A percentile compares a stretch with the other conserved stretches of the same genome.
These are phyloP conservation scores for Zapus hudsonius DNA, from an alignment of 2,113 vertebrate genomes.

Conservation along the genomic window DNA sequence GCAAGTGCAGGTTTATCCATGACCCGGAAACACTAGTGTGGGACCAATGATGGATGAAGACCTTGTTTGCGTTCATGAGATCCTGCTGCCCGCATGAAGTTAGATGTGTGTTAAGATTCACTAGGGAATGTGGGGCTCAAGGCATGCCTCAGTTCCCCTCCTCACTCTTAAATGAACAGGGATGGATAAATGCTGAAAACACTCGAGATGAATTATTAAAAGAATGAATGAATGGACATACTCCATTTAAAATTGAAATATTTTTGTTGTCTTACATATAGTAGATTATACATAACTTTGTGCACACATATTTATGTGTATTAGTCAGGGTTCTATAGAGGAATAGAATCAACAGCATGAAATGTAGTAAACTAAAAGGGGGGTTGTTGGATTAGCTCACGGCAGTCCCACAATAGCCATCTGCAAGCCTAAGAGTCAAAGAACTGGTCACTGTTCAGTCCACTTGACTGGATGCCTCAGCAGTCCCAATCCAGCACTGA, in stretches of 20 bases:
- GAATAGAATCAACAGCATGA: too few relatives aligned
- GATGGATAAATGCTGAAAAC: neutral
- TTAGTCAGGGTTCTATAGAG: too few relatives aligned
- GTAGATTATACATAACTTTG: fast-evolving
- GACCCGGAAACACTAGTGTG: neutral
- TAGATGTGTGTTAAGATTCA: neutral
- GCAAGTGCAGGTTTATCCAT: neutral
- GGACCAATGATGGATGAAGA: too few relatives aligned
- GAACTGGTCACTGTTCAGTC: too few relatives aligned
- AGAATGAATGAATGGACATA: neutral
- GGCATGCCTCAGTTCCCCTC: neutral
- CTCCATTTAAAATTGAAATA: neutral
- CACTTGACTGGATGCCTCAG: too few relatives aligned
- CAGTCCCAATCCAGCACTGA: too few relatives aligned
- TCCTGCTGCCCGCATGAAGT: neutral
- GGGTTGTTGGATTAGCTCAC: too few relatives aligned
- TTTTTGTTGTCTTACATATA: too few relatives aligned
- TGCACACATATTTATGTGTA: fast-evolving
- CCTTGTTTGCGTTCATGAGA: neutral
- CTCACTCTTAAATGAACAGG: neutral
- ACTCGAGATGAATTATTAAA: neutral
- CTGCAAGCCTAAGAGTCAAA: too few relatives aligned
- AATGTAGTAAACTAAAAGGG: too few relatives aligned
- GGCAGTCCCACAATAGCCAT: too few relatives aligned
- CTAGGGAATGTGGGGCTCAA: neutral